Conservation (phyloP, 2,888 invertebrate species). For the Cryptocephalus moraei region DNA sequence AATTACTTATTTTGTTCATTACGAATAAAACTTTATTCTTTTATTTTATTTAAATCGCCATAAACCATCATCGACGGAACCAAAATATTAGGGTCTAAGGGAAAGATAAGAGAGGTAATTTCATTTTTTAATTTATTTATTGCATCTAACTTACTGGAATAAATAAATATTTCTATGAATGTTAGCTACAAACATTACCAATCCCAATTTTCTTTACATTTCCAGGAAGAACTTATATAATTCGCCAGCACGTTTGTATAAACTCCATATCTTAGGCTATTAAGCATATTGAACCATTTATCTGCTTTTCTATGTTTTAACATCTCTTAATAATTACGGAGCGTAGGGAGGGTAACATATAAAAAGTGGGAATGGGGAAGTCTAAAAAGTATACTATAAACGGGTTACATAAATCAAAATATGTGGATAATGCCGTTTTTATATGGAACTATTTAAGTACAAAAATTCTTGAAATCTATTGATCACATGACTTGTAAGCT, state of each 20-base stretch:
- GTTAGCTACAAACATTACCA: slow-evolving; percentile 22
- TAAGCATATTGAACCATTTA: too few relatives aligned
- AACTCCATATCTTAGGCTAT: too few relatives aligned
- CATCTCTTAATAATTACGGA: too few relatives aligned
- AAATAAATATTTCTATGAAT: slow-evolving; percentile 22
- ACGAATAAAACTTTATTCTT: too few relatives aligned
- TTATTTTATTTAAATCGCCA: too few relatives aligned
- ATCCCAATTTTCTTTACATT: slow-evolving; percentile 13
- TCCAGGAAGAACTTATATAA: neutral
- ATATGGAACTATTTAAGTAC: slow-evolving; percentile 22
- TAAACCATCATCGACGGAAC: too few relatives aligned
- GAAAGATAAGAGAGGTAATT: too few relatives aligned
- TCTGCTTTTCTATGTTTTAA: too few relatives aligned
- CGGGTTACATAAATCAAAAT: slow-evolving; percentile 7
- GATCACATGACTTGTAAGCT: slow-evolving; percentile 15
- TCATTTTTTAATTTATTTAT: slow-evolving; percentile 2
- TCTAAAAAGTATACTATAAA: slow-evolving; percentile 10
- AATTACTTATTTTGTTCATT: too few relatives aligned
- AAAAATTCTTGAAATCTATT: slow-evolving; percentile 25
- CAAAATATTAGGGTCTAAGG: too few relatives aligned
- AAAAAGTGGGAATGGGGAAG: neutral
- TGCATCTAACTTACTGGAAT: slow-evolving; percentile 22
- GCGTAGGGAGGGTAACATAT: neutral
- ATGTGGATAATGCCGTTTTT: slow-evolving; percentile 3
- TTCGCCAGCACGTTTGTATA: too few relatives aligned